Base-by-base conservation (phyloP, 2,797 vertebrate genomes). In the Enoplosus armatus region DNA sequence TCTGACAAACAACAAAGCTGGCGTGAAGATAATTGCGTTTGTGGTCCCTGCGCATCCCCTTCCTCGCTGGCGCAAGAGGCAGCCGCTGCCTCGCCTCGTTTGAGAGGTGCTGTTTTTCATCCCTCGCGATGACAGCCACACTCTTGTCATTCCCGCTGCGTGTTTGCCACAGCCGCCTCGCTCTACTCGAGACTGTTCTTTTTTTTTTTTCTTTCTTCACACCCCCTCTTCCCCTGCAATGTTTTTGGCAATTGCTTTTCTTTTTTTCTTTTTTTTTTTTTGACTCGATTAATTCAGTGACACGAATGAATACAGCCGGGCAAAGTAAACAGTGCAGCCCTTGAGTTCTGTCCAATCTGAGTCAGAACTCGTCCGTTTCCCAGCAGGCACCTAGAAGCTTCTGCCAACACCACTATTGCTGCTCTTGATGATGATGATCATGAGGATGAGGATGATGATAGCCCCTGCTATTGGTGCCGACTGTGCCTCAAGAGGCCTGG, bases 21-120 rank as follows among this genome's bases (percentile, higher is more conserved):
- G 89, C 89, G 63, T 77, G 79, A 69, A 85, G 88, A 92, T 93
- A 93, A 94, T 95, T 92, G 90, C 77, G 69, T 92, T 88, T 85
- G 89, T 80, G 86, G 72, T 84, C 80, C 81, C 79, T n/a, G 75
- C 54, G 82, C 85, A 79, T 89, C 86, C 79, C 61, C 72, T 77
- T 90, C 85, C 83, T 84, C 56, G 55, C 70, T 80, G 77, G 82
- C 56, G 65, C 72, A 75, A 85, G 86, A 88, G 85, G 89, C 90
- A 73, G 85, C 79, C 79, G 74, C 83, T 37, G 74, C 88, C 88
- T 87, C 86, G 85, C 89, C 87, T 92, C 68, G 54, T 90, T 88
- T 90, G 77, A 92, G 89, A 92, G 90, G 83, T 82, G 91, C 90
- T 81, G 84, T 94, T 93, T 93, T 92, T 93, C 90, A 93, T 92